Evolutionary conservation across 2,113 vertebrate species (phyloP).

Genomic region (Dipodomys spectabilis): DNA sequence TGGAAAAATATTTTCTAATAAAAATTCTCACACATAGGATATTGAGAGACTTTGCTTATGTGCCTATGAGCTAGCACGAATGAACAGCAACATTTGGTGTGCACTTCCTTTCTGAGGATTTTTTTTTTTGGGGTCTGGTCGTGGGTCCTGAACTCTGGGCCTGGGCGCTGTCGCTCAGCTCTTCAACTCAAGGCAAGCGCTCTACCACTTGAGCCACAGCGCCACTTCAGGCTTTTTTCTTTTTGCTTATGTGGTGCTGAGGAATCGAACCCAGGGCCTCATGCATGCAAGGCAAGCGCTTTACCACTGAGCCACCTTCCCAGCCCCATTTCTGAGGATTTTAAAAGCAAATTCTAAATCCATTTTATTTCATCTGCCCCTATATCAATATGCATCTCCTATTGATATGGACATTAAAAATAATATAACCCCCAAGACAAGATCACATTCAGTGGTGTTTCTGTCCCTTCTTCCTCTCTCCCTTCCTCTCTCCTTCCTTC

Average conservation of each 20-base stretch:
- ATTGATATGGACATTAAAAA: constrained; percentile 64
- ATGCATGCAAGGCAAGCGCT: too few species aligned
- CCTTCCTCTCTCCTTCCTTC: not conserved
- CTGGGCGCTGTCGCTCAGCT: too few species aligned
- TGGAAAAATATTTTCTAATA: constrained; percentile 23
- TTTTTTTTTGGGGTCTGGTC: too few species aligned
- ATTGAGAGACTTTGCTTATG: not conserved
- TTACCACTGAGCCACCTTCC: too few species aligned
- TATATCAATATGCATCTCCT: not conserved
- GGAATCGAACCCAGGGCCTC: too few species aligned
- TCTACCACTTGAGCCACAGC: too few species aligned
- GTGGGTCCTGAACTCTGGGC: too few species aligned
- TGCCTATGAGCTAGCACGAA: not conserved
- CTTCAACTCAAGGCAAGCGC: too few species aligned
- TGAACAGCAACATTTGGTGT: constrained; percentile 21
- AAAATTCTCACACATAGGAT: constrained; percentile 31
- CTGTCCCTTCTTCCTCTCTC: not conserved
- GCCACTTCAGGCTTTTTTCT: too few species aligned
- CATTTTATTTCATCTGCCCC: constrained; percentile 13
- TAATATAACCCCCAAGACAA: not conserved
- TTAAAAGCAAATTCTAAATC: constrained; percentile 43
- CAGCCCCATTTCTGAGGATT: not conserved
- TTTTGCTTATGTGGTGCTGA: too few species aligned
- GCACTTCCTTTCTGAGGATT: not conserved
- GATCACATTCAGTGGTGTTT: not conserved